Evolutionary conservation across 2,888 invertebrate species (phyloP).

Genomic region (Villa cingulata): DNA sequence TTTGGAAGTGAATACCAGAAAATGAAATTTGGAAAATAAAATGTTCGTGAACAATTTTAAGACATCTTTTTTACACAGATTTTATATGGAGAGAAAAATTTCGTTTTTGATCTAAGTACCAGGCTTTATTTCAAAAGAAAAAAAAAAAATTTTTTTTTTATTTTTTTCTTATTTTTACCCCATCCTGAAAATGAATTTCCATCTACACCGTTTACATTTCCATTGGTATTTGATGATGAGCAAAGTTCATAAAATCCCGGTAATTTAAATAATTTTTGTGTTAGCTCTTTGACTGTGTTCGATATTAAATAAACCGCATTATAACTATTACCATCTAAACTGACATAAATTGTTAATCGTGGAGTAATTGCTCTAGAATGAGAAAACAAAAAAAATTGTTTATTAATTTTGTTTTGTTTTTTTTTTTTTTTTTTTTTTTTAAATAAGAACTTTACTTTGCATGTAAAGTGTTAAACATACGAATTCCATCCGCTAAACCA

Average conservation of each 20-base stretch:
- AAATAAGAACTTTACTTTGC: constrained; percentile 49
- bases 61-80: too few species aligned
- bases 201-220: constrained; percentile 17
- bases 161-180: constrained; percentile 11
- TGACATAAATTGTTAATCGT: constrained; percentile 70
- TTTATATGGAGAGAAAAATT: too few species aligned
- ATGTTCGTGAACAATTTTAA: too few species aligned
- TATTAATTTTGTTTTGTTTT: neutral
- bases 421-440: neutral
- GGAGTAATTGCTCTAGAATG: constrained; percentile 50
- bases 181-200: constrained; percentile 16
- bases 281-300: constrained; percentile 50
- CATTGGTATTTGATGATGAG: constrained; percentile 24
- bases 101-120: too few species aligned
- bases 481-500: constrained; percentile 85
- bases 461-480: constrained; percentile 80
- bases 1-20: too few species aligned
- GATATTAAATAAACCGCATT: constrained; percentile 68
- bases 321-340: constrained; percentile 53
- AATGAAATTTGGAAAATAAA: too few species aligned
- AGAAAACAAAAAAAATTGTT: neutral
- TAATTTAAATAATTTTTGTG: constrained; percentile 48
- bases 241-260: constrained; percentile 38
- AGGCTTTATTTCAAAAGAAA: neutral
- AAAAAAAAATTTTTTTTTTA: neutral